Percentiles rank a stretch among this genome's conserved stretches.
Evolutionary conservation across 2,888 invertebrate genomes (phyloP).

Genomic region (Sylvicola fuscatus): DNA sequence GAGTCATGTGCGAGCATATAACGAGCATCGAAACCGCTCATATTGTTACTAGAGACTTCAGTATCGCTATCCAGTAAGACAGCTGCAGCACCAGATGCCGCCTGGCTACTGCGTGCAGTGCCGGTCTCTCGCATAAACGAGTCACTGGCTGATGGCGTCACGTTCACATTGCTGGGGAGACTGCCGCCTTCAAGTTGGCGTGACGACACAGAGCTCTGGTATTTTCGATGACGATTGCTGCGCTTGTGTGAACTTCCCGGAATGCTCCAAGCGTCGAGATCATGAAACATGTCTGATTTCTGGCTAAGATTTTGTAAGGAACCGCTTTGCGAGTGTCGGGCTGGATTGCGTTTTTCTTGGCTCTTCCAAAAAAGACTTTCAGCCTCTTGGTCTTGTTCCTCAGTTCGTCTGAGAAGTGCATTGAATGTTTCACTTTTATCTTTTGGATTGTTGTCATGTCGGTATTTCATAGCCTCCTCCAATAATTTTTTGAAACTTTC

Average conservation of each 20-base stretch:
- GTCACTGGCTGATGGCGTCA: slow-evolving; percentile 13
- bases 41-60: slow-evolving; percentile 28
- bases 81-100: too few species aligned
- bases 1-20: slow-evolving; percentile 7
- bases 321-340: slow-evolving; percentile 32
- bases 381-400: slow-evolving; percentile 5
- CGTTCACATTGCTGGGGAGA: slow-evolving; percentile 34
- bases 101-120: too few species aligned
- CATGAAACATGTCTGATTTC: slow-evolving; percentile 19
- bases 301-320: slow-evolving; percentile 35
- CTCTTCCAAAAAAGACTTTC: too few species aligned
- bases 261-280: not conserved
- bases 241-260: slow-evolving; percentile 9
- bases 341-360: too few species aligned
- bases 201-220: slow-evolving; percentile 17
- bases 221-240: too few species aligned
- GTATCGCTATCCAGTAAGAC: too few species aligned
- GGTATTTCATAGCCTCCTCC: slow-evolving; percentile 69
- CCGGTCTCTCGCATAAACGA: too few species aligned
- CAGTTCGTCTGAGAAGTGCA: slow-evolving; percentile 26
- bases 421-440: slow-evolving; percentile 68
- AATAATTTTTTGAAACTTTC: slow-evolving; percentile 55
- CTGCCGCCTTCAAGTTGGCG: slow-evolving; percentile 43
- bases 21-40: slow-evolving; percentile 19
- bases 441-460: slow-evolving; percentile 65